A percentile compares a stretch with the other conserved stretches of the same genome.
These are phyloP conservation scores for Neoscelio sp. DNA, from an alignment of 2,888 invertebrate species.

Conservation along the genomic window DNA sequence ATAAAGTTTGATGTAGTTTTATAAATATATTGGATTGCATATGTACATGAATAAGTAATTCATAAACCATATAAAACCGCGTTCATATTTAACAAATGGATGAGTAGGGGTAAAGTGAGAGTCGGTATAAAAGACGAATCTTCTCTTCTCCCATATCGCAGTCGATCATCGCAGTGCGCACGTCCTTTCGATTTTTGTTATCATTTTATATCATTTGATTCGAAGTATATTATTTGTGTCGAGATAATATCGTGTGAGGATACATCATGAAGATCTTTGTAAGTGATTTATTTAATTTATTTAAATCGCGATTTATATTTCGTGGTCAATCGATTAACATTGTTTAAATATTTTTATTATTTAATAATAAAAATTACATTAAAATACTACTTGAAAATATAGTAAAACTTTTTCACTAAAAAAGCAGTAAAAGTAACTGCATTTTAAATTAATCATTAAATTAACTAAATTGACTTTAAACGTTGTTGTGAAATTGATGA, in stretches of 20 bases:
- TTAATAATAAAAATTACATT: constrained; percentile 1
- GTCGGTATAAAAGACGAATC: constrained; percentile 82
- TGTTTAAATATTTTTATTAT: constrained; percentile 13
- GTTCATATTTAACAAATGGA: constrained; percentile 75
- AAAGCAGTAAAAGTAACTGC: too few relatives aligned
- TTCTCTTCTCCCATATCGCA: constrained; percentile 80
- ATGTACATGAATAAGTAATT: constrained; percentile 66
- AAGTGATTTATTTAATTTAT: constrained; percentile 75
- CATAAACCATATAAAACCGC: constrained; percentile 69
- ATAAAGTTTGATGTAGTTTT: constrained; percentile 42
- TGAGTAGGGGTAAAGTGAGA: constrained; percentile 81
- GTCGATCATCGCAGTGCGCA: constrained; percentile 74
- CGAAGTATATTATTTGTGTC: constrained; percentile 63
- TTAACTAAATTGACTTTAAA: too few relatives aligned
- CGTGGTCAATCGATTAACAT: constrained; percentile 11
- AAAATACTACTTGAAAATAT: too few relatives aligned
- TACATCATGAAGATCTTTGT: constrained; percentile 84
- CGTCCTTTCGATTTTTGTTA: constrained; percentile 73
- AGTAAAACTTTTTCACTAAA: too few relatives aligned
- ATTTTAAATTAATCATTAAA: neutral
- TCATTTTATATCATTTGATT: constrained; percentile 57
- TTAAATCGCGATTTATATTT: constrained; percentile 28
- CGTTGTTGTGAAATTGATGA: too few relatives aligned
- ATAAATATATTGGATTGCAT: constrained; percentile 52
- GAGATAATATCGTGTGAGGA: constrained; percentile 66